Percentiles rank a stretch among this genome's conserved stretches.
phyloP scores from a whole-genome alignment of 1,140 invertebrate species.

The Batillaria attramentaria region DNA sequence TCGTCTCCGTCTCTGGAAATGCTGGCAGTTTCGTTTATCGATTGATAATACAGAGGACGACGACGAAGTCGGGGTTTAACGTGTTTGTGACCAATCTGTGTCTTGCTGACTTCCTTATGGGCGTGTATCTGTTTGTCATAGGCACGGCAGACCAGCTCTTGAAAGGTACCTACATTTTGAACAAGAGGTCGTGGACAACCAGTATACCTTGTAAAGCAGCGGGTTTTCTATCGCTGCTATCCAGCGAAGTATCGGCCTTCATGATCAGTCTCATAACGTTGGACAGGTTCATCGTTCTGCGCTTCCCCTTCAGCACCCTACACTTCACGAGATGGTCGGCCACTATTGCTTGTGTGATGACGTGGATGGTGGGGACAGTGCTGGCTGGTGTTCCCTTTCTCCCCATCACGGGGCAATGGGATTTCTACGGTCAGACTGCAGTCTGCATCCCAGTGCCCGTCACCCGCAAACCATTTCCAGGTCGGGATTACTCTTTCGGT shows the following conservation, averaged over 20 bases:
- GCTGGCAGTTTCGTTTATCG: constrained; percentile 25
- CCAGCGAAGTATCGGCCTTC: too few species aligned
- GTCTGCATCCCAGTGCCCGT: constrained; percentile 47
- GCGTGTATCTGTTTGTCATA: constrained; percentile 28
- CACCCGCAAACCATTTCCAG: constrained; percentile 22
- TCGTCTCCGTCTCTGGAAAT: constrained; percentile 47
- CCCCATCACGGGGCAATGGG: constrained; percentile 14
- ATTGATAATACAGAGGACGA: constrained; percentile 14
- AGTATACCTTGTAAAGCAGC: constrained; percentile 51
- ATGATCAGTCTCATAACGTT: too few species aligned
- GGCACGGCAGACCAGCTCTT: constrained; percentile 30
- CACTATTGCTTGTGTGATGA: background rate
- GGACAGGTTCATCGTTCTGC: too few species aligned
- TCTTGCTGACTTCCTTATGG: constrained; percentile 36
- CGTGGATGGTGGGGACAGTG: constrained; percentile 32
- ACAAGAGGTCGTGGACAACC: constrained; percentile 47
- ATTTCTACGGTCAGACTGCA: constrained; percentile 46
- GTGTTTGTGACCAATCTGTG: constrained; percentile 51
- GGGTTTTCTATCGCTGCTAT: too few species aligned
- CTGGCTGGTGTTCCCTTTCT: constrained; percentile 34
- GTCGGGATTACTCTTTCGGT: constrained; percentile 41
- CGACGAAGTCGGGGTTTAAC: constrained; percentile 40
- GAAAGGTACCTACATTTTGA: constrained; percentile 47
- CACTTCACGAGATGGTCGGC: constrained; percentile 30
- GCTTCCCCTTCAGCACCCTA: constrained; percentile 52